Base-by-base conservation (phyloP, 2,797 vertebrate genomes). In the Sphenodon punctatus region DNA sequence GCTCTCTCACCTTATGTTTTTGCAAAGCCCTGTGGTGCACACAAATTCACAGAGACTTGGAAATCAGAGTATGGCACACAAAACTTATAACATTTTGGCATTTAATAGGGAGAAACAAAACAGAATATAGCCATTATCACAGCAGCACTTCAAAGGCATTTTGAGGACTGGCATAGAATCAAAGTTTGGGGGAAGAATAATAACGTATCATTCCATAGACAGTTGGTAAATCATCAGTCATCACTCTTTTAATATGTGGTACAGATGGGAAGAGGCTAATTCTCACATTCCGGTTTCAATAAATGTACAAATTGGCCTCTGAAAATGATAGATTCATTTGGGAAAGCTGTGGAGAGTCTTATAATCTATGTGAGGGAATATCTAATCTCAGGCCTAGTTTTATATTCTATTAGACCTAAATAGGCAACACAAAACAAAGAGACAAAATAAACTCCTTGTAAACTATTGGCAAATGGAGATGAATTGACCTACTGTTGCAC, bases 281-380 rank as follows among this genome's bases (percentile, higher is more conserved):
- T 27, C 48, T 49, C 71, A 89, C 73, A 82, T 89, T 90, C 70
- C 85, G 59, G 81, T 92, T 82, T 93, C 76, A 68, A 17, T 53
- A 89, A 83, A 81, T 59, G 48, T 91, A 82, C 42, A 59, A 88
- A 89, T 80, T 76, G 56, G 23, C 38, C 55, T 86, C 38, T 87
- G 85, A 59, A 94, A 88, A 80, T 75, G 83, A 80, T 53, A 78
- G 1, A 75, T 70, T 63, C 4, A 67, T 85, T 86, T 90, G 20
- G 67, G 88, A 91, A 76, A 82, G 5, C 10, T 82, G 42, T 48
- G 4, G 76, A 64, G 64, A 42, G 73, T 67, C 66, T 77, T 78
- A 25, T n/a, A 59, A 49, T 30, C 68, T 17, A 46, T 48, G 17
- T 86, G 58, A 93, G 90, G 71, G 36, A 86, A 75, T 73, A 88